Evolutionary conservation across 2,797 vertebrate genomes (phyloP), one percentile per base, ranked within the genome.

Genomic region (Ambastaia sidthimunki): DNA sequence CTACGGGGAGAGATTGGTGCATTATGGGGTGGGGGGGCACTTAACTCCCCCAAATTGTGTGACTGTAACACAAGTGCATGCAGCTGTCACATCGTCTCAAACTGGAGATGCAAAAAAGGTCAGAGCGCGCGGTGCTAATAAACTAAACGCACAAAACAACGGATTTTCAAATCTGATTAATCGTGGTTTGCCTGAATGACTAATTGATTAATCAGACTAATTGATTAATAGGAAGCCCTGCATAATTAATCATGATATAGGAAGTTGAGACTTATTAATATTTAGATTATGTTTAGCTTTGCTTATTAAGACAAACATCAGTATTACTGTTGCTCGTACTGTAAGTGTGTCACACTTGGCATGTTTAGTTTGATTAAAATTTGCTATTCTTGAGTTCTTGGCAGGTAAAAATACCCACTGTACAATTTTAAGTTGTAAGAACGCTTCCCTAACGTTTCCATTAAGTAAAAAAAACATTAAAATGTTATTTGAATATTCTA

Each of bases 11-110:
- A 34, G 34, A 80, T 50, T 80, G 59, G 28, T 80, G 62, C 60
- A 48, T 80, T 80, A 57, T 73, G 48, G 50, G 50, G 47, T 62
- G 52, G 54, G 62, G 70, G 78, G 60, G 19, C 48, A 65, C 37
- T 73, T 73, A 72, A 80, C 78, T 73, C 70, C 52, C 60, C 50
- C 23, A 55, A 80, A 47, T 48, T 72, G 57, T 25, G 18, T 37
- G 76, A 71, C 25, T 71, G 34, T 65, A 18, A 34, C 23, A 44
- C 7, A 31, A 66, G 48, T 55, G 48, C 16, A 37, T 47, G 48
- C 5, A 23, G 69, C 52, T 73, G 70, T 73, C 50, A 54, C 48
- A 6, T 50, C 5, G 0, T 31, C 50, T 80, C n/a, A 48, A 67
- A 72, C 12, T 34, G 18, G 47, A 66, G 28, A 4, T 16, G 16